Base-by-base conservation (phyloP, 2,113 vertebrate species). In the pig (Sus scrofa) region DNA sequence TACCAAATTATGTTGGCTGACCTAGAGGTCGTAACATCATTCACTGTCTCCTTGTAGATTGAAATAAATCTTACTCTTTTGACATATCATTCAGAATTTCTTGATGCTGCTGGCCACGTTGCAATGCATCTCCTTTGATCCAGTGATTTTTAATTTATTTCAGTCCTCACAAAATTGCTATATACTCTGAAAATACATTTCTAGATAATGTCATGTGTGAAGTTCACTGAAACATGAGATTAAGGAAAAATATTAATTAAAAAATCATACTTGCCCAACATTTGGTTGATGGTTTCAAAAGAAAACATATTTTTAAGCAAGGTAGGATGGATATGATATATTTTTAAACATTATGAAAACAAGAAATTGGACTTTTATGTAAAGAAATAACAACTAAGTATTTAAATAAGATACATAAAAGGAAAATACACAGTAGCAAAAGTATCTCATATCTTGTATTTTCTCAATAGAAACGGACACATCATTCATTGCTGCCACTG, bases 101-200 rank as follows among this genome's bases (percentile, higher is more conserved):
- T 89, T 93, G 30, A 81, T 91, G 95, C 94, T 97, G 70, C 79
- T 93, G 97, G 63, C 83, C 81, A 94, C 3, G 20, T 92, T 95
- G 75, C 26, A 95, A 91, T 83, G 18, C 0, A 0, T 95, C 98
- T 98, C 79, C 95, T 98, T 98, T 98, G 96, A 98, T 98, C 97
- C 78, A 81, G n/a, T 20, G 14, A 83, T 82, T 98, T 98, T 98
- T 98, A 97, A 98, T 98, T 98, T 98, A 97, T 98, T 98, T 98
- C 97, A 34, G 8, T 95, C 94, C 94, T 97, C 88, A 71, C 73
- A 96, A 98, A 98, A 97, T 92, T 97, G 95, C 88, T 95, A n/a
- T 94, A 94, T 97, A 83, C 97, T 98, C 98, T 97, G 94, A 96
- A 98, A 98, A 95, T 94, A 92, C 97, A 97, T 98, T 97, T 86